Evolutionary conservation across 1,140 invertebrate genomes (phyloP).

Genomic region (Sarcophaga bullata): DNA sequence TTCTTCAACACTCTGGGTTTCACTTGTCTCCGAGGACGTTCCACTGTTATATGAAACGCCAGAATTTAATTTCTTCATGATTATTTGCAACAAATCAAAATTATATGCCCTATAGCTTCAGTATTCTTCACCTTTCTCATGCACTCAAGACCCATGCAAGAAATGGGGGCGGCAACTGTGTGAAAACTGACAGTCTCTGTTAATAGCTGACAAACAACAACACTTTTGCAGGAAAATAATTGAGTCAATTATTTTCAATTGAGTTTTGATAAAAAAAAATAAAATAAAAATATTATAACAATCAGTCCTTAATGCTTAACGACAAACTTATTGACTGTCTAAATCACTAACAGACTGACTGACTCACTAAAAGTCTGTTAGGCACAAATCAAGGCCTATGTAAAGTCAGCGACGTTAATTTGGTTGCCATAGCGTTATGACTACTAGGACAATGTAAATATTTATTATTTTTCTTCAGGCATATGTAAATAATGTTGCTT

Average conservation of each 20-base stretch:
- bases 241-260: constrained; percentile 36
- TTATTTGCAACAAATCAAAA: constrained; percentile 4
- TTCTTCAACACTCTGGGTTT: constrained; percentile 58
- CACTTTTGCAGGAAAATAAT: constrained; percentile 5
- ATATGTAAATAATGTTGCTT: no score
- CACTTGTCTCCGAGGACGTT: constrained; percentile 61
- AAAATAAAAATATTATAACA: no score
- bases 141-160: no score
- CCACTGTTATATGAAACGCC: constrained; percentile 56
- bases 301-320: no score
- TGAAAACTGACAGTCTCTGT: no score
- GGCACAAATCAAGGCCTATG: not conserved
- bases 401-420: not conserved
- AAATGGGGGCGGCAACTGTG: no score
- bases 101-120: not conserved
- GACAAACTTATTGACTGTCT: not conserved
- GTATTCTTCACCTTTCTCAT: not conserved
- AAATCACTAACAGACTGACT: not conserved
- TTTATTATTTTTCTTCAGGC: not conserved
- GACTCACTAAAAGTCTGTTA: not conserved
- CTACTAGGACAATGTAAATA: not conserved
- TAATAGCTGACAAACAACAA: not conserved
- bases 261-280: not conserved
- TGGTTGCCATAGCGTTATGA: not conserved
- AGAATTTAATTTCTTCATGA: constrained; percentile 44